Conservation (phyloP, 2,797 vertebrate genomes). For the Sus cebifrons region DNA sequence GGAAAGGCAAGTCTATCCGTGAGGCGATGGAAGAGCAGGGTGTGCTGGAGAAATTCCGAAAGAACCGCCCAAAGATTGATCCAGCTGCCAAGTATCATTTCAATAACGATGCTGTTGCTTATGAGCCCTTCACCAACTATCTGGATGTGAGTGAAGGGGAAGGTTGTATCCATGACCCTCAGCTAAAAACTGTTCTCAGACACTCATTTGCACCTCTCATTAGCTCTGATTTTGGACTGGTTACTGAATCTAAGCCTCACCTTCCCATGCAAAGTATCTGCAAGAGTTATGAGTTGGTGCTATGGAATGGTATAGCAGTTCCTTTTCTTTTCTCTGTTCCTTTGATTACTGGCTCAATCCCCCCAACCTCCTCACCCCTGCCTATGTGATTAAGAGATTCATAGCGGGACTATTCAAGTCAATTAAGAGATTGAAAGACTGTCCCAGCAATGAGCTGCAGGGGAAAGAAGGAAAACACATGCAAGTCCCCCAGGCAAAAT, state of each 20-base stretch:
- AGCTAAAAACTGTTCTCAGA: neutral
- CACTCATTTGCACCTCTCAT: neutral
- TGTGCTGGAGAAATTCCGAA: conserved; percentile 80
- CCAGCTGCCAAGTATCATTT: conserved; percentile 89
- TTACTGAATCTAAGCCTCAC: neutral
- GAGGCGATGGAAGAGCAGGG: conserved; percentile 90
- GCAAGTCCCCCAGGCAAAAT: neutral
- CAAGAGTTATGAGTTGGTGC: neutral
- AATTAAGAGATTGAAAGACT: neutral
- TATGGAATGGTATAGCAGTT: neutral
- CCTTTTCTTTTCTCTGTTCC: neutral
- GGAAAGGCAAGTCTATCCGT: conserved; percentile 90
- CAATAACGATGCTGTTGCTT: conserved; percentile 68
- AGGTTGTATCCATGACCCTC: neutral
- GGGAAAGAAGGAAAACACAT: neutral
- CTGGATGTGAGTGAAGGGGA: conserved; percentile 89
- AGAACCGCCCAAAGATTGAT: conserved; percentile 84
- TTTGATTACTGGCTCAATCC: neutral
- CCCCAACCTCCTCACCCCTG: neutral
- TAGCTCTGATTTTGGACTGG: neutral
- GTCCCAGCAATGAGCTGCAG: neutral
- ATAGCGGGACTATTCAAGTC: neutral
- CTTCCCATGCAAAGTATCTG: neutral
- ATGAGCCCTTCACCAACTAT: conserved; percentile 91
- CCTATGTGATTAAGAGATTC: neutral